A percentile compares a stretch with the other conserved stretches of the same genome.
phyloP scores from a whole-genome alignment of 1,140 invertebrate species.

The Drosophila sucinea region DNA sequence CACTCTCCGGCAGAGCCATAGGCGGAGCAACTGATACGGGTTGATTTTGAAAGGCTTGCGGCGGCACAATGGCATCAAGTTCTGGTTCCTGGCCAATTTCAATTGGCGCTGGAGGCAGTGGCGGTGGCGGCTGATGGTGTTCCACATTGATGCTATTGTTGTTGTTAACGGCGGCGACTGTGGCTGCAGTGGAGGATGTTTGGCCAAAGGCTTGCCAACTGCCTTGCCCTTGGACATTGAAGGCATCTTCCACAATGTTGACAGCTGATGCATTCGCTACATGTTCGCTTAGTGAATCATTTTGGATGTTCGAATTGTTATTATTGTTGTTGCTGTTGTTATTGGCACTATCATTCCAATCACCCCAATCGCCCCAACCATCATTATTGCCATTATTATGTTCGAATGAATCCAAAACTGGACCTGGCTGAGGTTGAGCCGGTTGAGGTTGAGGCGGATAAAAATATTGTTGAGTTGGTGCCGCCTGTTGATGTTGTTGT shows the following conservation, averaged over 20 bases:
- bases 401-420: conserved; percentile 51
- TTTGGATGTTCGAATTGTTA: conserved; percentile 23
- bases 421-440: conserved; percentile 12
- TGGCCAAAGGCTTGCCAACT: conserved; percentile 77
- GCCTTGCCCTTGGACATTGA: conserved; percentile 74
- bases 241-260: conserved; percentile 75
- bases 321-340: conserved; percentile 33
- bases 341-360: conserved; percentile 75
- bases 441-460: conserved; percentile 18
- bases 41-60: conserved; percentile 76
- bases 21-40: conserved; percentile 27
- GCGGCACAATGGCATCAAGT: conserved; percentile 66
- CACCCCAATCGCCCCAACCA: conserved; percentile 82
- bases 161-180: neutral
- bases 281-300: conserved; percentile 26
- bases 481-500: conserved; percentile 8
- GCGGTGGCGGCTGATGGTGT: conserved; percentile 1
- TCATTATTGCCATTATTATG: conserved; percentile 67
- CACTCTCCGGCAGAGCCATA: conserved; percentile 7
- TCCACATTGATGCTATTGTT: conserved; percentile 36
- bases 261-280: neutral
- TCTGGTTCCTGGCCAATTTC: conserved; percentile 47
- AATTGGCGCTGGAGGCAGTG: conserved; percentile 29
- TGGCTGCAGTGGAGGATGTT: neutral
- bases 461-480: conserved; percentile 13